These are phyloP conservation scores for Caenorhabditis plicata DNA, from an alignment of 2,888 invertebrate genomes.

Conservation along the genomic window DNA sequence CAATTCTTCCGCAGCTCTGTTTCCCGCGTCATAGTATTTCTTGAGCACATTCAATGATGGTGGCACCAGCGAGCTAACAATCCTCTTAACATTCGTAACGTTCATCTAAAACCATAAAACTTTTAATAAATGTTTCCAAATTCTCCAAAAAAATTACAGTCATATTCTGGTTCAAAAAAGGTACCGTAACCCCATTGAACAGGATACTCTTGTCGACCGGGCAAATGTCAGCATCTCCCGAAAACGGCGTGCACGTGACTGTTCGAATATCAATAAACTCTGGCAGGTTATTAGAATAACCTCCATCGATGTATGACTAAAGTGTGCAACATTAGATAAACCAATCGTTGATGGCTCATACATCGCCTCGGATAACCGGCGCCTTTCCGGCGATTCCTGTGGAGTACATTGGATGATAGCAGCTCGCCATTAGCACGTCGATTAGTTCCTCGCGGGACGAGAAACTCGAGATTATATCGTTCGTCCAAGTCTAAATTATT, in stretches of 20 bases:
- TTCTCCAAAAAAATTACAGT: constrained; percentile 40
- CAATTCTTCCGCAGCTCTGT: constrained; percentile 58
- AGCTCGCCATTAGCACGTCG: constrained; percentile 72
- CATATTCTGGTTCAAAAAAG: constrained; percentile 57
- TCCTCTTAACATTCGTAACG: constrained; percentile 63
- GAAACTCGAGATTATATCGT: constrained; percentile 50
- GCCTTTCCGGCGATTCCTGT: constrained; percentile 76
- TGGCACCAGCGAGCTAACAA: constrained; percentile 66
- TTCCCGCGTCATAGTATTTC: constrained; percentile 66
- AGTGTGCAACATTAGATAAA: constrained; percentile 8
- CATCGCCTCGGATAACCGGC: constrained; percentile 72
- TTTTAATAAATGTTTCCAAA: neutral
- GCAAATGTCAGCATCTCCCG: constrained; percentile 69
- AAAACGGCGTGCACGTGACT: constrained; percentile 91
- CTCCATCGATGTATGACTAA: constrained; percentile 85
- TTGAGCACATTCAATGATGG: constrained; percentile 61
- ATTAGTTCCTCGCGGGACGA: constrained; percentile 45
- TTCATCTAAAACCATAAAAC: constrained; percentile 59
- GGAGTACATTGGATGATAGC: constrained; percentile 89
- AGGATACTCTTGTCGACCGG: constrained; percentile 46
- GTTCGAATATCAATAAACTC: constrained; percentile 84
- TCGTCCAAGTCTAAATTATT: constrained; percentile 48
- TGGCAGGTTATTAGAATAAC: constrained; percentile 90
- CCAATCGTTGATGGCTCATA: constrained; percentile 48
- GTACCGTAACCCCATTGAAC: constrained; percentile 52